Evolutionary conservation across 2,797 vertebrate species (phyloP).

Genomic region (Rallus crepitans): DNA sequence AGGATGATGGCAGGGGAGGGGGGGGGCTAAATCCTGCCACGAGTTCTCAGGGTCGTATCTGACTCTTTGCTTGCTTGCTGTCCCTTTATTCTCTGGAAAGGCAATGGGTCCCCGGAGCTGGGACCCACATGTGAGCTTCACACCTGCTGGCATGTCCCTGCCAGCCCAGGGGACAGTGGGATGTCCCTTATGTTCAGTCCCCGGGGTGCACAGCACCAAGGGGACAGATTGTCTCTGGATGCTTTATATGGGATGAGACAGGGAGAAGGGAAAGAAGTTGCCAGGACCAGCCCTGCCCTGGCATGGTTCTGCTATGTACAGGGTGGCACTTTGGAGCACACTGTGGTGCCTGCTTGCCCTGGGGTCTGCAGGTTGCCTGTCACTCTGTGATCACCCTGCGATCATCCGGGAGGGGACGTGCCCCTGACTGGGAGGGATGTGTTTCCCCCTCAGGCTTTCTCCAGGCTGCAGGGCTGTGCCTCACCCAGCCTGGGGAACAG

Average conservation of each 20-base stretch:
- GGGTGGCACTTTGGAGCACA: neutral
- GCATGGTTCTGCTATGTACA: fast-evolving
- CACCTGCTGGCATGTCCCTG: neutral
- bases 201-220: neutral
- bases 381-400: neutral
- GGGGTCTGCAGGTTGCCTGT: neutral
- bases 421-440: neutral
- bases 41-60: neutral
- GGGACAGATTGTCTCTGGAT: fast-evolving
- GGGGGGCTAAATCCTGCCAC: neutral
- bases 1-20: neutral
- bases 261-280: neutral
- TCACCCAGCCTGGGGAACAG: constrained; percentile 51
- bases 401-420: neutral
- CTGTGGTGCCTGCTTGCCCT: fast-evolving
- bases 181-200: neutral
- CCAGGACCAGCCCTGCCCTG: neutral
- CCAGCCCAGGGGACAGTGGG: neutral
- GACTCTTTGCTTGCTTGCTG: neutral
- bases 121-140: neutral
- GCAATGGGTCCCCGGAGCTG: neutral
- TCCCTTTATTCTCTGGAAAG: neutral
- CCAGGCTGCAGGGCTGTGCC: constrained; percentile 1
- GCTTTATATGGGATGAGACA: neutral
- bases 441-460: neutral